Percentiles rank a stretch among this genome's conserved stretches.
These are phyloP conservation scores for Malthinus seriepunctatus DNA, from an alignment of 2,888 invertebrate species.

Conservation along the genomic window DNA sequence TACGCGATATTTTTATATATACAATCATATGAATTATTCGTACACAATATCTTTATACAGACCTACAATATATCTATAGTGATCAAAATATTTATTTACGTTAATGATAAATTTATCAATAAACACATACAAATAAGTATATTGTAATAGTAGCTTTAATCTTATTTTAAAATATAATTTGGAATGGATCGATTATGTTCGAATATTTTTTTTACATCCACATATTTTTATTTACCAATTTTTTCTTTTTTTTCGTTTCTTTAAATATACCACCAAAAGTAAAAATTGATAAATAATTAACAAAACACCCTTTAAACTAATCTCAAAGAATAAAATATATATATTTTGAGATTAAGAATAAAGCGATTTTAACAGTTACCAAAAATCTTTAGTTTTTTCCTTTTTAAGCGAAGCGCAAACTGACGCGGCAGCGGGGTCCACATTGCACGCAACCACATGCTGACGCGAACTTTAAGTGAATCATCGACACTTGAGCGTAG, in stretches of 20 bases:
- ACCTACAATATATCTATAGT: conserved; percentile 47
- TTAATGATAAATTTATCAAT: conserved; percentile 46
- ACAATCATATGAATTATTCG: conserved; percentile 43
- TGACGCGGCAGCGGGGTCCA: no score
- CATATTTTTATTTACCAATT: conserved; percentile 6
- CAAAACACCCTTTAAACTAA: conserved; percentile 7
- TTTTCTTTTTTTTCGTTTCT: background rate
- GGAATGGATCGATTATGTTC: conserved; percentile 22
- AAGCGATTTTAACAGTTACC: background rate
- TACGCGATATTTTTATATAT: conserved; percentile 36
- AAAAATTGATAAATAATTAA: conserved; percentile 6
- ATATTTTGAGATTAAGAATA: background rate
- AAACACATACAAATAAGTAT: conserved; percentile 52
- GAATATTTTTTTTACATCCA: conserved; percentile 15
- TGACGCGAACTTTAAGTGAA: no score
- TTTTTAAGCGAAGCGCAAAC: no score
- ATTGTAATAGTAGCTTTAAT: conserved; percentile 38
- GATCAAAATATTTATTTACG: conserved; percentile 52
- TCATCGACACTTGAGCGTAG: no score
- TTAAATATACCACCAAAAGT: background rate
- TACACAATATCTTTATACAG: conserved; percentile 41
- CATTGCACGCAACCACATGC: no score
- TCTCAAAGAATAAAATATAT: background rate
- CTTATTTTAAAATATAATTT: conserved; percentile 28
- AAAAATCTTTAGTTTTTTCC: no score